Evolutionary conservation across 1,140 invertebrate species (phyloP).

Genomic region (Pristionchus pacificus): DNA sequence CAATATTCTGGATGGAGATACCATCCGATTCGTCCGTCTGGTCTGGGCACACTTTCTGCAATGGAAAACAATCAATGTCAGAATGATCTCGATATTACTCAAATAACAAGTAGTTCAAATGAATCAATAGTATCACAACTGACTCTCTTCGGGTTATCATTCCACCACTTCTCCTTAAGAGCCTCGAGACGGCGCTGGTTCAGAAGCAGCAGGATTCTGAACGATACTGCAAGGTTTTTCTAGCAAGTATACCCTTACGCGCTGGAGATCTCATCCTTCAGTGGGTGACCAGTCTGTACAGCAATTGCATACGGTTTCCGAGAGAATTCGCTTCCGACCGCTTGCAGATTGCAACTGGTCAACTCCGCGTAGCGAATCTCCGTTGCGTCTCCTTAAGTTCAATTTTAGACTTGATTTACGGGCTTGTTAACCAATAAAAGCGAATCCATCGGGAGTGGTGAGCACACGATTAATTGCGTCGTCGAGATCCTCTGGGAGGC

Average conservation of each 20-base stretch:
- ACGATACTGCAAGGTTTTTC: slow-evolving; percentile 37
- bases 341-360: slow-evolving; percentile 83
- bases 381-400: slow-evolving; percentile 77
- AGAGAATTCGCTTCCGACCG: slow-evolving; percentile 89
- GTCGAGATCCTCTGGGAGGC: slow-evolving; percentile 71
- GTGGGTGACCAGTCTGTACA: slow-evolving; percentile 86
- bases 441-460: slow-evolving; percentile 78
- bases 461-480: slow-evolving; percentile 76
- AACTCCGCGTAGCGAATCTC: slow-evolving; percentile 79
- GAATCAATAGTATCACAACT: no score
- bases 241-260: slow-evolving; percentile 53
- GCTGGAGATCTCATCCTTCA: slow-evolving; percentile 64
- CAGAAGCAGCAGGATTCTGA: slow-evolving; percentile 81
- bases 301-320: slow-evolving; percentile 92
- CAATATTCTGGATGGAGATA: slow-evolving; percentile 93
- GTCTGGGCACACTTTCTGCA: slow-evolving; percentile 73
- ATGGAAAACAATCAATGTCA: background rate
- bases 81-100: no score
- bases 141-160: slow-evolving; percentile 68
- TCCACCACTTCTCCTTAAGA: slow-evolving; percentile 93
- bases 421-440: slow-evolving; percentile 85
- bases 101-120: no score
- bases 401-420: no score
- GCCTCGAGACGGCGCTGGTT: slow-evolving; percentile 87
- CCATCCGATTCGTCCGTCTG: slow-evolving; percentile 86